Percentiles rank a stretch among this genome's conserved stretches.
Conservation (phyloP, 1,140 invertebrate species). For the Bombus ignitus region DNA sequence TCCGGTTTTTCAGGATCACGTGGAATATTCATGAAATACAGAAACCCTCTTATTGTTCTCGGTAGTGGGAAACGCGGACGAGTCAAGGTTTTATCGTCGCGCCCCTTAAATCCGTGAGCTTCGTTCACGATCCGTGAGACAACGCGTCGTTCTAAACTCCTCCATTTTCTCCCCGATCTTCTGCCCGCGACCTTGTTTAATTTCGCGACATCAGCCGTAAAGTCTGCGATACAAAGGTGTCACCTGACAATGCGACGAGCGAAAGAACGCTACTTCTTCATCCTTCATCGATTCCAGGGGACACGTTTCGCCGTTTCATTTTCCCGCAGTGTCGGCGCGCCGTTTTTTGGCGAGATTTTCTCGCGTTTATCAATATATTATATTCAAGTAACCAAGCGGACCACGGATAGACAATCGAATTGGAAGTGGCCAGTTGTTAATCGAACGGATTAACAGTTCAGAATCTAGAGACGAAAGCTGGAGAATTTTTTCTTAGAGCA, state of each 20-base stretch:
- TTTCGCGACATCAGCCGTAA: constrained; percentile 14
- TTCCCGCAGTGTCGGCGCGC: too few relatives aligned
- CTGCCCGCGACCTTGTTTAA: constrained; percentile 28
- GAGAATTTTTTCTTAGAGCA: not conserved
- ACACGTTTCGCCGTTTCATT: constrained; percentile 5
- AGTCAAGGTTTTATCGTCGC: constrained; percentile 17
- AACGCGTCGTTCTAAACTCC: not conserved
- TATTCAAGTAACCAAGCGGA: not conserved
- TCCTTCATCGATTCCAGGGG: constrained; percentile 10
- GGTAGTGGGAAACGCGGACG: constrained; percentile 1
- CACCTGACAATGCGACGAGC: not conserved
- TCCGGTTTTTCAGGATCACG: not conserved
- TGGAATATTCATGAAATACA: not conserved
- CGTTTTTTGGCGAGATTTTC: not conserved
- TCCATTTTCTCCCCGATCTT: not conserved
- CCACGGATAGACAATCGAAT: not conserved
- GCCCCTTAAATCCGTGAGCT: not conserved
- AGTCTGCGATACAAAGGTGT: not conserved
- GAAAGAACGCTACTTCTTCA: not conserved
- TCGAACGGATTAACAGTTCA: not conserved
- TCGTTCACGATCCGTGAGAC: not conserved
- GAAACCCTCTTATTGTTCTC: not conserved
- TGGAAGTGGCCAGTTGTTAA: not conserved
- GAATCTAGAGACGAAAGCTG: not conserved
- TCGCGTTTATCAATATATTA: not conserved